These are phyloP conservation scores for Lasioglossum vierecki DNA, from an alignment of 2,888 invertebrate genomes.

Conservation along the genomic window DNA sequence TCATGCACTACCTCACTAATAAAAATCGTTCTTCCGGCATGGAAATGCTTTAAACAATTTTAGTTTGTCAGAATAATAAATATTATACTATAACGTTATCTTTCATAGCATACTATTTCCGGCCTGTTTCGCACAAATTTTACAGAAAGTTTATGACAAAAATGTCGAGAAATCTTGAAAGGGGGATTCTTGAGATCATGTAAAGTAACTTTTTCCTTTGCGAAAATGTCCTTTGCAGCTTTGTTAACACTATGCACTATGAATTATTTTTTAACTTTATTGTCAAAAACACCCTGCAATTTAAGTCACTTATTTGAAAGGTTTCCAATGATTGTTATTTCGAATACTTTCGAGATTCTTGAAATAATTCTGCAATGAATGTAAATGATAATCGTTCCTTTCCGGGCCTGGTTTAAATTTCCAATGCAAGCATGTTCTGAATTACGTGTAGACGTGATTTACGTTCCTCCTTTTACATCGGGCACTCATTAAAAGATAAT, in stretches of 20 bases:
- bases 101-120: not conserved
- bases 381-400: not conserved
- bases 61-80: not conserved
- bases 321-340: not conserved
- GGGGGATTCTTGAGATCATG: too few species aligned
- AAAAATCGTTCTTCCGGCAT: not conserved
- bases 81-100: too few species aligned
- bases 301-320: too few species aligned
- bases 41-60: not conserved
- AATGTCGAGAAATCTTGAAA: too few species aligned
- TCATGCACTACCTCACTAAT: not conserved
- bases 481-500: slow-evolving; percentile 34
- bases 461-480: not conserved
- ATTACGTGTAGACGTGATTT: not conserved
- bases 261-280: too few species aligned
- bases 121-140: not conserved
- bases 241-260: too few species aligned
- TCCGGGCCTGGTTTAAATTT: not conserved
- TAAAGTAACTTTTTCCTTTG: too few species aligned
- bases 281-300: too few species aligned
- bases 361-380: not conserved
- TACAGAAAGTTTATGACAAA: not conserved
- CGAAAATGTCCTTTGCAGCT: too few species aligned
- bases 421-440: not conserved
- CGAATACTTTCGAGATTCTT: too few species aligned